Conservation (phyloP, 2,888 invertebrate genomes). For the Meta bourneti region DNA sequence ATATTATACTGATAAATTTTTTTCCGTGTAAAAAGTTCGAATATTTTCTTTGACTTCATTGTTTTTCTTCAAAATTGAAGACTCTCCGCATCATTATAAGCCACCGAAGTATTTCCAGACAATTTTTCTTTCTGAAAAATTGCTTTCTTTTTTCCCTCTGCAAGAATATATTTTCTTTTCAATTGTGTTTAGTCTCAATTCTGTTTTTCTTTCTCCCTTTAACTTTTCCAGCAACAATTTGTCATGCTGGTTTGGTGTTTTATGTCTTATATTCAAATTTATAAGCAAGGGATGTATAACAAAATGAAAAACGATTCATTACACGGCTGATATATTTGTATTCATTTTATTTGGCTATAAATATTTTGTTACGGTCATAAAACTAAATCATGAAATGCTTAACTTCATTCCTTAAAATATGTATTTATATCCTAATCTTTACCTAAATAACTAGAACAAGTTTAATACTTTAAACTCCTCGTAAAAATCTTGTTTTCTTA, state of each 20-base stretch:
- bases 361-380: too few relatives aligned
- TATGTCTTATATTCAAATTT: neutral
- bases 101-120: slow-evolving; percentile 27
- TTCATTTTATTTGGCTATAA: too few relatives aligned
- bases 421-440: too few relatives aligned
- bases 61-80: slow-evolving; percentile 42
- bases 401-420: too few relatives aligned
- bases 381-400: too few relatives aligned
- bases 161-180: slow-evolving; percentile 33
- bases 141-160: neutral
- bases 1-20: too few relatives aligned
- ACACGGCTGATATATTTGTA: too few relatives aligned
- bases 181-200: slow-evolving; percentile 36
- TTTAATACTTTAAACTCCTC: too few relatives aligned
- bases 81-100: slow-evolving; percentile 41
- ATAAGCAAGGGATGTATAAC: slow-evolving; percentile 23
- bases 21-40: too few relatives aligned
- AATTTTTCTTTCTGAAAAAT: slow-evolving; percentile 36
- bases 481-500: too few relatives aligned
- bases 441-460: too few relatives aligned
- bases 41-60: neutral
- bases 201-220: slow-evolving; percentile 1
- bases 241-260: slow-evolving; percentile 6
- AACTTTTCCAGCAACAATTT: slow-evolving; percentile 42
- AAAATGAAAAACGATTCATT: slow-evolving; percentile 15